Evolutionary conservation across 2,113 vertebrate species (phyloP).

Genomic region (Marmota monax): DNA sequence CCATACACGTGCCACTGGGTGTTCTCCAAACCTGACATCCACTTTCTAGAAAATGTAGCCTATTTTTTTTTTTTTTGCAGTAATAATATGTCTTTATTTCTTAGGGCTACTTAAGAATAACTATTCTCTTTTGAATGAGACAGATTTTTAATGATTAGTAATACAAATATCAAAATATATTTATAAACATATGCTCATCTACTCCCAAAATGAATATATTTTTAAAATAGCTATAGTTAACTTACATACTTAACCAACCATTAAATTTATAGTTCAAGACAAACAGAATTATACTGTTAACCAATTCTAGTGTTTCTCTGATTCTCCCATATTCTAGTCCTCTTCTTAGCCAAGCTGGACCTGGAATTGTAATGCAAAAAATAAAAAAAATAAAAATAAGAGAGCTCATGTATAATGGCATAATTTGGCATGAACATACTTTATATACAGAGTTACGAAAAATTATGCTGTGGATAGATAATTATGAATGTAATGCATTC

Average conservation of each 20-base stretch:
- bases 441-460: too few species aligned
- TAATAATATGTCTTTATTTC: constrained; percentile 50
- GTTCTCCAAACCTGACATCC: neutral
- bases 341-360: neutral
- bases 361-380: neutral
- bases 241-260: neutral
- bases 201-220: neutral
- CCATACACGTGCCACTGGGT: neutral
- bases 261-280: neutral
- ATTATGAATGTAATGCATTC: too few species aligned
- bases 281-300: neutral
- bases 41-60: neutral
- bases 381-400: too few species aligned
- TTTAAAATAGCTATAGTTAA: neutral
- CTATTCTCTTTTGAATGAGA: neutral
- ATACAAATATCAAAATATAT: neutral
- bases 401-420: too few species aligned
- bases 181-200: neutral
- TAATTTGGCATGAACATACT: too few species aligned
- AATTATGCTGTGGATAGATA: too few species aligned
- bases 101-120: neutral
- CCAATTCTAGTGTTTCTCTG: neutral
- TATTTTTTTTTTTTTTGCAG: too few species aligned
- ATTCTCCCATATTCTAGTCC: neutral
- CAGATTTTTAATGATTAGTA: constrained; percentile 15